Base-by-base conservation (phyloP, 1,140 invertebrate genomes). In the Zophobas atratus region DNA sequence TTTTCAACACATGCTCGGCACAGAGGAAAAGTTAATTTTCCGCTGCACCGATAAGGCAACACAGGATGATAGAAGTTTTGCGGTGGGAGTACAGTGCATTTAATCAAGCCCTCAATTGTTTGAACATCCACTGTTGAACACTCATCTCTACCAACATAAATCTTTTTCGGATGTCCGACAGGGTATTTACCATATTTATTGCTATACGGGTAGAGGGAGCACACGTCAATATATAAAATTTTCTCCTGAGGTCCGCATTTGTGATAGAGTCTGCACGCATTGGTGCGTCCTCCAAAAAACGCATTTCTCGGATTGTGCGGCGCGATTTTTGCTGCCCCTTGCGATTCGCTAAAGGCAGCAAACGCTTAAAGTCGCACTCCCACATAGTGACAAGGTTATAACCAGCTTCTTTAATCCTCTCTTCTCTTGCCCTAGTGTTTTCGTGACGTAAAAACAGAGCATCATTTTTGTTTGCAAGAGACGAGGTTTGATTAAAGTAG, bases 221-320 rank as follows among this genome's bases (percentile, higher is more conserved):
- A 82, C 49, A 86, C 81, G 77, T 87, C 85, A 0, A 82, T 46
- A 70, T 86, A 87, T 73, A 78, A 77, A 43, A 86, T 86, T 80
- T 81, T 82, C 79, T 87, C 85, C 57, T 71, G 5, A 1, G 6
- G 5, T 20, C 53, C 33, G 60, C 46, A 71, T 34, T 76, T 71
- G 38, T 71, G 63, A 72, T 71, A 79, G 49, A 57, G 49, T 70
- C 36, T 55, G 6, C 43, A 55, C n/a, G 35, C 60, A 43, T 70
- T 20, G 20, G 20, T 20, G 20, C 20, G 20, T 20, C 20, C 20
- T 20, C 20, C 20, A 20, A 20, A 20, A 55, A 55, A 55, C 33
- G 32, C 36, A 60, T 38, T 36, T 2, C 56, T 33, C 6, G 56
- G 56, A 39, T 60, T 60, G 38, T 36, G 36, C 2, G 56, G 56